Conservation (phyloP, 1,140 invertebrate species). For the Piezodorus guildinii region DNA sequence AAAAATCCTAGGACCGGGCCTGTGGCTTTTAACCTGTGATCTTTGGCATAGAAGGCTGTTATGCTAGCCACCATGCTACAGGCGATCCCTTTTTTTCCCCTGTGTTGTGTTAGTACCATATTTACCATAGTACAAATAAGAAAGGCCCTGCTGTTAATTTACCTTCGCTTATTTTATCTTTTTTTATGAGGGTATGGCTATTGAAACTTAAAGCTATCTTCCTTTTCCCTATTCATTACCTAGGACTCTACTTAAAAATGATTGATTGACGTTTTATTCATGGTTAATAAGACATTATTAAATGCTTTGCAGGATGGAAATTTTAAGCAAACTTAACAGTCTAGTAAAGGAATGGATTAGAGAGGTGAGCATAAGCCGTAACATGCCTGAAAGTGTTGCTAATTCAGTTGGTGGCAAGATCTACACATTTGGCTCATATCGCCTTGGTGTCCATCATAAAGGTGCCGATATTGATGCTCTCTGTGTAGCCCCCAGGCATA, state of each 20-base stretch:
- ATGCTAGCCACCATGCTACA: too few relatives aligned
- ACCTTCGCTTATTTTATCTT: not conserved
- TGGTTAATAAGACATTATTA: too few relatives aligned
- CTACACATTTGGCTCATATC: constrained; percentile 96
- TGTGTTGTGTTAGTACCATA: too few relatives aligned
- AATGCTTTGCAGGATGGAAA: constrained; percentile 38
- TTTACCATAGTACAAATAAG: not conserved
- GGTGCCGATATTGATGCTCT: constrained; percentile 98
- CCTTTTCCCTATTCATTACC: too few relatives aligned
- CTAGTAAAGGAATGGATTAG: constrained; percentile 87
- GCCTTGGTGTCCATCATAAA: constrained; percentile 83
- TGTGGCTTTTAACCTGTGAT: too few relatives aligned
- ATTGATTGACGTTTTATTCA: too few relatives aligned
- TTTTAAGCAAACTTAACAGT: constrained; percentile 67
- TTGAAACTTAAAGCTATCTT: too few relatives aligned
- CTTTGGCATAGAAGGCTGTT: too few relatives aligned
- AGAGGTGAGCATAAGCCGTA: constrained; percentile 70
- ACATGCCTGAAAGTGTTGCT: constrained; percentile 75
- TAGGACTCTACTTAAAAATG: too few relatives aligned
- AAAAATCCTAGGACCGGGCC: too few relatives aligned
- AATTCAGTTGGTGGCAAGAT: constrained; percentile 92
- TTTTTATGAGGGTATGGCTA: not conserved
- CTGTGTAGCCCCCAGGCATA: constrained; percentile 92
- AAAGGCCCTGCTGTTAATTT: not conserved
- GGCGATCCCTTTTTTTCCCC: too few relatives aligned